Percentiles rank a stretch among this genome's conserved stretches.
Evolutionary conservation across 2,888 invertebrate genomes (phyloP).

Genomic region (Trissonchulus sp.): DNA sequence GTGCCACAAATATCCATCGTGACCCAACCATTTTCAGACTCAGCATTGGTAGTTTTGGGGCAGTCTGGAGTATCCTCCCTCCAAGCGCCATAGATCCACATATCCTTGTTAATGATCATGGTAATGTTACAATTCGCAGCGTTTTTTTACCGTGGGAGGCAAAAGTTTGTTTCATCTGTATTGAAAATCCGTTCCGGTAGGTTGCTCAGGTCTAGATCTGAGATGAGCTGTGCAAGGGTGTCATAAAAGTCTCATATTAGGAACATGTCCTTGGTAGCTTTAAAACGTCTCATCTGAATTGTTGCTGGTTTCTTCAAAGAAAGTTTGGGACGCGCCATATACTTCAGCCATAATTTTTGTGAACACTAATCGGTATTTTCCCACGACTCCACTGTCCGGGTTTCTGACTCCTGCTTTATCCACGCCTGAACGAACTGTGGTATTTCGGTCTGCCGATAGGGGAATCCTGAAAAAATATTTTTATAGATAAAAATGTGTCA

Average conservation of each 20-base stretch:
- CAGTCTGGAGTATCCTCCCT: neutral
- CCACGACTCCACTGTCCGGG: neutral
- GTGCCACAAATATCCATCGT: neutral
- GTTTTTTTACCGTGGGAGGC: neutral
- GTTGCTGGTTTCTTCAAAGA: constrained; percentile 10
- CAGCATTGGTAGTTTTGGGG: neutral
- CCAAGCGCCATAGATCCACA: neutral
- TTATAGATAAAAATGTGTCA: neutral
- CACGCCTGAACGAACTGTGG: constrained; percentile 1
- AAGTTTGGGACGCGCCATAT: neutral
- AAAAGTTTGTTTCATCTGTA: neutral
- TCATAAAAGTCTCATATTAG: constrained; percentile 19
- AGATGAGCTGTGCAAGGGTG: neutral
- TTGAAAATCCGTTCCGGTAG: neutral
- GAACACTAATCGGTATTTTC: neutral
- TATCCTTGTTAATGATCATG: neutral
- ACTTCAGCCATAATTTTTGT: neutral
- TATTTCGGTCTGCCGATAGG: neutral
- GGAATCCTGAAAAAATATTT: neutral
- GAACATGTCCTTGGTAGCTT: constrained; percentile 7
- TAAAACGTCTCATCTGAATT: neutral
- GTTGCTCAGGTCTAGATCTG: neutral
- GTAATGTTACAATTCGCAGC: no score
- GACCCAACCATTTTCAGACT: neutral
- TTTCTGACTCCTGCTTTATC: neutral